Base-by-base conservation (phyloP, 2,113 vertebrate genomes). In the Globicephala melas region DNA sequence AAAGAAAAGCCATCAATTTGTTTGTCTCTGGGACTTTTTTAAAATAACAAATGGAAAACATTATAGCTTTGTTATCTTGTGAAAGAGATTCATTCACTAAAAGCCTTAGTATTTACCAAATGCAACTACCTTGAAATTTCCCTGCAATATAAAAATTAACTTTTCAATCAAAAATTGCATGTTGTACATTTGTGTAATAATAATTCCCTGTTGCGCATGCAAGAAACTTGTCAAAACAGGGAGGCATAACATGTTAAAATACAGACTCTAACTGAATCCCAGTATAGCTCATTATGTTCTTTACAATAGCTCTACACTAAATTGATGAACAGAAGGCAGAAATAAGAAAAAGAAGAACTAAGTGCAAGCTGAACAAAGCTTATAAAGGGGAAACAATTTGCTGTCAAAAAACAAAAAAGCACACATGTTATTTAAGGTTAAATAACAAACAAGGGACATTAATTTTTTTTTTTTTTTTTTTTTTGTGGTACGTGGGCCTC, bases 211-310 rank as follows among this genome's bases (percentile, higher is more conserved):
- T 44, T 80, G 58, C 21, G 21, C 15, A 53, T 47, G 47, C 20
- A 41, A 87, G 65, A 93, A 93, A 84, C 25, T 73, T 84, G 14
- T 88, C 90, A 96, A 95, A 95, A 96, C 21, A 95, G 21, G n/a
- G 41, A 90, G n/a, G 11, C 4, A 50, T 58, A 70, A 33, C n/a
- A 91, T 79, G 33, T 82, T 73, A 89, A 97, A 94, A 70, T 58
- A 65, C 3, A 76, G 25, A 63, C 18, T 85, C 13, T 89, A 91
- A 58, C 2, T 94, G 53, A 96, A 94, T 87, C n/a, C 68, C 94
- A 70, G 68, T 18, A 68, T 62, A 87, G 23, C 26, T 84, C 62
- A 90, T 76, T 80, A 80, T 70, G 21, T 94, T 94, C 62, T 81
- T 84, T 82, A 44, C 36, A 89, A 38, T 53, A 89, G 18, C 9